These are phyloP conservation scores for Parnassius orleans DNA, from an alignment of 2,888 invertebrate species.

Conservation along the genomic window DNA sequence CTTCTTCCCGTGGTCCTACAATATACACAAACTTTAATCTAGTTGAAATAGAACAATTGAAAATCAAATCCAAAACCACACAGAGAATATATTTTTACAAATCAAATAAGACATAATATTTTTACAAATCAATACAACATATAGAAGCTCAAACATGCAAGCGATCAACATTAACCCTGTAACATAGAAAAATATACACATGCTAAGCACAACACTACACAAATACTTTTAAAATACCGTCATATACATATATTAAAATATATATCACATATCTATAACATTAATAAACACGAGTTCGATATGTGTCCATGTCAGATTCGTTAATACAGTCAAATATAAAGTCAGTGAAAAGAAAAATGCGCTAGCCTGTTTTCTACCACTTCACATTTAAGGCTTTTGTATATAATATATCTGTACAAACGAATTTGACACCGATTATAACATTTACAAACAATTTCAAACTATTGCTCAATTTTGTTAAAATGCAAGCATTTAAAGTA, in stretches of 20 bases:
- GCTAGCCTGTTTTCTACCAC: no score
- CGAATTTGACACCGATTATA: no score
- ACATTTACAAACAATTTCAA: no score
- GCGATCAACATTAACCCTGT: conserved; percentile 1
- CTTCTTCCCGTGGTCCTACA: conserved; percentile 49
- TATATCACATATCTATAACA: no score
- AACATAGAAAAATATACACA: conserved; percentile 4
- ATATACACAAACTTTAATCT: conserved; percentile 18
- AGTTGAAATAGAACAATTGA: neutral
- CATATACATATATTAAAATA: no score
- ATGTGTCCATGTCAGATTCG: neutral
- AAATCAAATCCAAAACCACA: neutral
- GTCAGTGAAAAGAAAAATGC: neutral
- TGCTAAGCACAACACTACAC: conserved; percentile 6
- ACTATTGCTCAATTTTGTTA: no score
- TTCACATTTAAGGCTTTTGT: no score
- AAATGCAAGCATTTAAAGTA: no score
- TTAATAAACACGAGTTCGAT: no score
- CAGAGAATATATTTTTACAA: neutral
- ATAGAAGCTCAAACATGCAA: conserved; percentile 14
- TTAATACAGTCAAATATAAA: neutral
- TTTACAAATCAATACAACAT: neutral
- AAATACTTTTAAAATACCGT: neutral
- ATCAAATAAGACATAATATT: neutral
- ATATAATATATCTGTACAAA: no score